Base-by-base conservation (phyloP, 2,113 vertebrate species). In the Irena cyanogastra region DNA sequence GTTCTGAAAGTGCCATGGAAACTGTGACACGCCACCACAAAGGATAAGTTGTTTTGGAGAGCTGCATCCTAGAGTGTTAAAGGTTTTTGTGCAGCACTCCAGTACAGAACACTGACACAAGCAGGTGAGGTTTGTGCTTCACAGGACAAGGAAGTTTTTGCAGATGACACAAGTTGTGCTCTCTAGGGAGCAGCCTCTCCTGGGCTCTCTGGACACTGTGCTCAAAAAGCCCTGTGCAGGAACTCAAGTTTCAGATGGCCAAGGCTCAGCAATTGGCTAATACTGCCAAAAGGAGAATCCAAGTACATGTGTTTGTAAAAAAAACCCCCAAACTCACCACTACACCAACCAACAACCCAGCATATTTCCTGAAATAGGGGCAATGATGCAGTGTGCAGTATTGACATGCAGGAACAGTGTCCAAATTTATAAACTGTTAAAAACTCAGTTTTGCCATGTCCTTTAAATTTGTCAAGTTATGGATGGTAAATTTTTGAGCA, bases 241-340 rank as follows among this genome's bases (percentile, higher is more conserved):
- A 63, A 22, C 10, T 61, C 0, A 0, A 61, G 5, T 15, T 33
- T 45, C 50, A 50, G 53, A 11, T 1, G 0, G 49, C 4, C 49
- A 75, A 27, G 9, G 18, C 16, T 66, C 4, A 16, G 64, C 33
- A 77, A 47, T 23, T 41, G 69, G 16, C n/a, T 49, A 3, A 41
- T 21, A 30, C 7, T 16, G 23, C 28, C 39, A 69, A 31, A 16
- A 78, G 27, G 0, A 56, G 27, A 69, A 39, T n/a, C 30, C 0
- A 4, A 75, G 28, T 13, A 23, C 7, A 8, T 3, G 18, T 39
- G 44, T 42, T 30, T 35, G 5, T 10, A 11, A n/a, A 57, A 68
- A 61, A 49, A 27, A 12, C 4, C 1, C 10, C 7, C 30, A 59
- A 59, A 44, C 3, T 22, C 10, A 39, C 23, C n/a, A 15, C 11